Percentiles rank a stretch among this genome's conserved stretches.
Conservation (phyloP, 2,888 invertebrate species). For the Spilosoma lubricipeda region DNA sequence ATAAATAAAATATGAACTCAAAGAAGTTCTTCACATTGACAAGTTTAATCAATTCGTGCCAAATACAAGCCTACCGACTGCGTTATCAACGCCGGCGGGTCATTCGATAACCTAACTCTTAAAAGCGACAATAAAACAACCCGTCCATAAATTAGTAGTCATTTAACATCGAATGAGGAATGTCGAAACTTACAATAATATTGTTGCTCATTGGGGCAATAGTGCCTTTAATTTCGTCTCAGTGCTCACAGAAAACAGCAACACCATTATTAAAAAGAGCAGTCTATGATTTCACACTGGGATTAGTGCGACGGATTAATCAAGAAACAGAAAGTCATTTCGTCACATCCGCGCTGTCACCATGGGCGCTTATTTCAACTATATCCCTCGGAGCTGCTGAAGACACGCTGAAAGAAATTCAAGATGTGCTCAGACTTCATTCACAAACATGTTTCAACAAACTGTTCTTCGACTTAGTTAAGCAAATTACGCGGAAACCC, state of each 20-base stretch:
- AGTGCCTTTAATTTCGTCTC: slow-evolving; percentile 48
- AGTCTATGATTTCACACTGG: slow-evolving; percentile 64
- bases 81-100: slow-evolving; percentile 53
- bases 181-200: slow-evolving; percentile 53
- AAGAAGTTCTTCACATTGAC: slow-evolving; percentile 33
- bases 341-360: slow-evolving; percentile 69
- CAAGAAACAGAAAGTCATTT: slow-evolving; percentile 75
- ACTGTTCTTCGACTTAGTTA: slow-evolving; percentile 65
- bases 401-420: slow-evolving; percentile 64
- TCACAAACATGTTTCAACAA: slow-evolving; percentile 70
- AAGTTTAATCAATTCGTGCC: slow-evolving; percentile 44
- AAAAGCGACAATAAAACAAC: slow-evolving; percentile 46
- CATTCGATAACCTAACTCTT: slow-evolving; percentile 50
- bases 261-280: slow-evolving; percentile 55
- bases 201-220: slow-evolving; percentile 47
- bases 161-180: slow-evolving; percentile 51
- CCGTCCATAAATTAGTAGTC: slow-evolving; percentile 44
- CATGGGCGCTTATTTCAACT: slow-evolving; percentile 71
- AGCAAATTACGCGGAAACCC: slow-evolving; percentile 44
- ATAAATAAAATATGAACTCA: slow-evolving; percentile 12
- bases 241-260: slow-evolving; percentile 58
- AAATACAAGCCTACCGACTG: slow-evolving; percentile 33
- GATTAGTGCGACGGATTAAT: slow-evolving; percentile 59
- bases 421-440: slow-evolving; percentile 61
- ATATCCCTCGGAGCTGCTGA: slow-evolving; percentile 70